Base-by-base conservation (phyloP, 2,113 vertebrate genomes). In the Sapajus apella region DNA sequence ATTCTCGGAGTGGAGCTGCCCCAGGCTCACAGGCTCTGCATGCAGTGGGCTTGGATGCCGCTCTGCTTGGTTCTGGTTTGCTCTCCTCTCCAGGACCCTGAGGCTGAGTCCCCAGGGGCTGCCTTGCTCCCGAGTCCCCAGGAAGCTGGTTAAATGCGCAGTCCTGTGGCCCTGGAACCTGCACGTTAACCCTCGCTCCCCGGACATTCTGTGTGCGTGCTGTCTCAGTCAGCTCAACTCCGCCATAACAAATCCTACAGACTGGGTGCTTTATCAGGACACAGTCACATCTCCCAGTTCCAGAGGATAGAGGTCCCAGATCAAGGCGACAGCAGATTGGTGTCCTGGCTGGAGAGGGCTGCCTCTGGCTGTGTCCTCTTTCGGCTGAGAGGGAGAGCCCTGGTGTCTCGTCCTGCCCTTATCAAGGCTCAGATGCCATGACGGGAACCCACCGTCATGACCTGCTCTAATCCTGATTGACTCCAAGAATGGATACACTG, bases 181-280 rank as follows among this genome's bases (percentile, higher is more conserved):
- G 35, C 17, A n/a, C n/a, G 9, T 72, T 72, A 72, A 72, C 35
- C n/a, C 17, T 21, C 0, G 0, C 68, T 20, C n/a, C 68, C n/a
- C 37, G n/a, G n/a, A 21, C 68, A 37, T 72, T 37, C 17, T 10
- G 8, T 27, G 56, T 58, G 56, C 23, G 4, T 0, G 23, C 8
- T 10, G 8, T 45, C 45, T 72, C 8, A 37, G n/a, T 72, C 17
- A 20, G 17, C 68, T 72, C 18, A 5, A n/a, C 35, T 72, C 17
- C 0, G 17, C 68, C 0, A 1, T 1, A 68, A 18, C 32, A 0
- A 72, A 70, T 37, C n/a, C n/a, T 18, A 20, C 21, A 37, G 17
- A 37, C 18, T n/a, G 16, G n/a, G 18, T n/a, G 66, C 14, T 68
- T 68, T 68, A 2, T 4, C 64, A 68, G 8, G 66, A 68, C 16